Evolutionary conservation across 2,797 vertebrate species (phyloP).

Genomic region (Danio albolineatus): DNA sequence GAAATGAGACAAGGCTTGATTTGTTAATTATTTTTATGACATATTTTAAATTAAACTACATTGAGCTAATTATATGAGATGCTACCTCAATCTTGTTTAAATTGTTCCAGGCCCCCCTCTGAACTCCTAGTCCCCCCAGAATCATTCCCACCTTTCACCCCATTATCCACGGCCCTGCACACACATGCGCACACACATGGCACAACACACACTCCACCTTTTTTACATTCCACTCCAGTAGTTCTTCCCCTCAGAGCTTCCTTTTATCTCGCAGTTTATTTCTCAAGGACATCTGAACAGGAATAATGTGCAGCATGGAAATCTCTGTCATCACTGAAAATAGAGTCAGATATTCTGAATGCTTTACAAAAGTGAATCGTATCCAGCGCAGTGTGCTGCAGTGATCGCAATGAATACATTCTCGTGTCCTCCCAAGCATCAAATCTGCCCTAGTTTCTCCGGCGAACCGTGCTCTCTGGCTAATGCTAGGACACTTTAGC

Average conservation of each 20-base stretch:
- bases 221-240: conserved; percentile 31
- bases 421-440: conserved; percentile 56
- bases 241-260: conserved; percentile 33
- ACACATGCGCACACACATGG: background rate
- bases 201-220: conserved; percentile 30
- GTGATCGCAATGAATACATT: conserved; percentile 57
- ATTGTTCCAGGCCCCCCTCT: background rate
- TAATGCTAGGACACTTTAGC: conserved; percentile 46
- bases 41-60: background rate
- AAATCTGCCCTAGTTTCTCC: conserved; percentile 56
- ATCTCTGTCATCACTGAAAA: conserved; percentile 56
- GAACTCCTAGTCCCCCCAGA: background rate
- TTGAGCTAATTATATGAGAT: conserved; percentile 7
- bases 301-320: conserved; percentile 50
- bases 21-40: background rate
- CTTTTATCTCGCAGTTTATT: conserved; percentile 38
- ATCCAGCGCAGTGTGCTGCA: conserved; percentile 50
- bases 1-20: background rate
- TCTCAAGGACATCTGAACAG: conserved; percentile 47
- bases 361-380: conserved; percentile 58
- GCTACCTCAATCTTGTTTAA: conserved; percentile 20
- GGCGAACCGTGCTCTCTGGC: conserved; percentile 18
- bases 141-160: conserved; percentile 34
- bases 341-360: conserved; percentile 52
- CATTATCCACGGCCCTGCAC: background rate